These are phyloP conservation scores for Tipula vernalis DNA, from an alignment of 2,888 invertebrate species.

Conservation along the genomic window DNA sequence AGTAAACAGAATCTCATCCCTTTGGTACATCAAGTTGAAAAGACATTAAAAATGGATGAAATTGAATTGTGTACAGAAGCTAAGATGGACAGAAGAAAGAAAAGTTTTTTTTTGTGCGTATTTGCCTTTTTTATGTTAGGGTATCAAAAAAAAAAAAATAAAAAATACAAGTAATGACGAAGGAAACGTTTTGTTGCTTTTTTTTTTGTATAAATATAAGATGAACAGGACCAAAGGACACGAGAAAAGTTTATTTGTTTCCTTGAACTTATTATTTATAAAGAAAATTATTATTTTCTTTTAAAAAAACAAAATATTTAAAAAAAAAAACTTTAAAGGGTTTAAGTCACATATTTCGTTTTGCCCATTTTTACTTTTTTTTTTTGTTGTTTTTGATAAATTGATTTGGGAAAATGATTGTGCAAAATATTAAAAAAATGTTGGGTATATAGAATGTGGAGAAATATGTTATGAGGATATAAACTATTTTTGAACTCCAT, in stretches of 20 bases:
- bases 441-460: neutral
- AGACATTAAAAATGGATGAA: neutral
- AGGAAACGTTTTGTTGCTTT: neutral
- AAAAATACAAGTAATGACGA: neutral
- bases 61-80: neutral
- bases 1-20: neutral
- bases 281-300: neutral
- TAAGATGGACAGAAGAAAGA: neutral
- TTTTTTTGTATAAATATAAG: neutral
- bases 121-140: neutral
- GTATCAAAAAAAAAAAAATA: neutral
- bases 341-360: neutral
- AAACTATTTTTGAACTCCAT: neutral
- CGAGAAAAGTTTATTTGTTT: neutral
- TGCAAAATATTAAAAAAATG: neutral
- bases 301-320: neutral
- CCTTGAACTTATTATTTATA: neutral
- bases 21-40: neutral
- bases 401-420: neutral
- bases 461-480: neutral
- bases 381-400: neutral
- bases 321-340: neutral
- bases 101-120: neutral
- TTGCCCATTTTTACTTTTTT: neutral
- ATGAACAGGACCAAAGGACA: neutral